Conservation (phyloP, 2,888 invertebrate genomes). For the Dasypolia templi region DNA sequence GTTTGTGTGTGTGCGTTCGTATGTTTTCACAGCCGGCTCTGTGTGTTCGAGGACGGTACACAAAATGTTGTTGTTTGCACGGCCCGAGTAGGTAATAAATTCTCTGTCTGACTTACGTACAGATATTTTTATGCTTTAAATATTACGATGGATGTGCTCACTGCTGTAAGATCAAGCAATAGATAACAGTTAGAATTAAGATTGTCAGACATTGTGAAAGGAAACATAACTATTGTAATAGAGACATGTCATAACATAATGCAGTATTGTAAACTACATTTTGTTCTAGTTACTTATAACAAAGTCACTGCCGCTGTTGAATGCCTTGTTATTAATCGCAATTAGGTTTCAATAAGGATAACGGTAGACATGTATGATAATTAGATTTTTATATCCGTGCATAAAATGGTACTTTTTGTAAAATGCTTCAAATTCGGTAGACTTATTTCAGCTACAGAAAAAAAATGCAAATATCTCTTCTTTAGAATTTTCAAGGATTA, state of each 20-base stretch:
- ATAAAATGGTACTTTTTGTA: slow-evolving; percentile 1
- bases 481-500: not conserved
- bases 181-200: slow-evolving; percentile 52
- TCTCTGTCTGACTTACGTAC: slow-evolving; percentile 72
- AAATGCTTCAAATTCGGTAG: not conserved
- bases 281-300: slow-evolving; percentile 58
- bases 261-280: slow-evolving; percentile 59
- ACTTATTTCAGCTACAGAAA: not conserved
- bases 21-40: slow-evolving; percentile 88
- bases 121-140: slow-evolving; percentile 71
- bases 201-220: slow-evolving; percentile 63
- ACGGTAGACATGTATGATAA: slow-evolving; percentile 33
- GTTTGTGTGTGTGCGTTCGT: slow-evolving; percentile 77
- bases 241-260: slow-evolving; percentile 53
- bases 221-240: slow-evolving; percentile 57
- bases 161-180: slow-evolving; percentile 54
- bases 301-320: slow-evolving; percentile 26
- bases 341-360: slow-evolving; percentile 42
- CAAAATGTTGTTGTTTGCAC: slow-evolving; percentile 89
- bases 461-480: not conserved
- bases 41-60: slow-evolving; percentile 85
- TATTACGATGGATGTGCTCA: slow-evolving; percentile 59
- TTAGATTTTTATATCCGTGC: slow-evolving; percentile 15
- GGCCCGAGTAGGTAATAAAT: slow-evolving; percentile 84
- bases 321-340: slow-evolving; percentile 22